Conservation (phyloP, 2,888 invertebrate genomes). For the Lapara coniferarum region DNA sequence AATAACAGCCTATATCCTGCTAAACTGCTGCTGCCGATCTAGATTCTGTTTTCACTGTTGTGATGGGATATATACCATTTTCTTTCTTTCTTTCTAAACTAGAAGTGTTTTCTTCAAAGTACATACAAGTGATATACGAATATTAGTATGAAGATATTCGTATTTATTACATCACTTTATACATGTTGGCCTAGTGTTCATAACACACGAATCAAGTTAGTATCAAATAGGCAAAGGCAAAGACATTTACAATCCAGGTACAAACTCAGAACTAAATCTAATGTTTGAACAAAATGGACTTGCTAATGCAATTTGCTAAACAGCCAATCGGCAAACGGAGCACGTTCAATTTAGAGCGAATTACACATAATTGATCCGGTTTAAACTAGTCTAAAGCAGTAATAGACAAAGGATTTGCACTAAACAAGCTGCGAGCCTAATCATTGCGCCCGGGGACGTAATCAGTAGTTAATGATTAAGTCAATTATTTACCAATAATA, state of each 20-base stretch:
- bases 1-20: too few relatives aligned
- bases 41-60: too few relatives aligned
- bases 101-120: too few relatives aligned
- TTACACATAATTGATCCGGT: conserved; percentile 61
- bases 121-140: too few relatives aligned
- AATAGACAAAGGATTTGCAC: conserved; percentile 69
- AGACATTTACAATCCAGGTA: conserved; percentile 1
- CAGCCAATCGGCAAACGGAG: conserved; percentile 47
- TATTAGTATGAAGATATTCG: too few relatives aligned
- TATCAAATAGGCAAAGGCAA: neutral
- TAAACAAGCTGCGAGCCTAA: conserved; percentile 59
- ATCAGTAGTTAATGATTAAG: neutral
- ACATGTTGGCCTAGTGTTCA: too few relatives aligned
- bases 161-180: too few relatives aligned
- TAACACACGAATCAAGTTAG: too few relatives aligned
- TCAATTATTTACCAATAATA: neutral
- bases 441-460: conserved; percentile 48
- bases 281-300: conserved; percentile 24
- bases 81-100: too few relatives aligned
- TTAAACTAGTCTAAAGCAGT: conserved; percentile 45
- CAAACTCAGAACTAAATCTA: conserved; percentile 24
- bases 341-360: conserved; percentile 59
- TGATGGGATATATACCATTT: too few relatives aligned
- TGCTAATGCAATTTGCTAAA: conserved; percentile 37
- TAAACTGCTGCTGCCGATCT: too few relatives aligned